These are phyloP conservation scores for Halictus ligatus DNA, from an alignment of 2,888 invertebrate species.

Conservation along the genomic window DNA sequence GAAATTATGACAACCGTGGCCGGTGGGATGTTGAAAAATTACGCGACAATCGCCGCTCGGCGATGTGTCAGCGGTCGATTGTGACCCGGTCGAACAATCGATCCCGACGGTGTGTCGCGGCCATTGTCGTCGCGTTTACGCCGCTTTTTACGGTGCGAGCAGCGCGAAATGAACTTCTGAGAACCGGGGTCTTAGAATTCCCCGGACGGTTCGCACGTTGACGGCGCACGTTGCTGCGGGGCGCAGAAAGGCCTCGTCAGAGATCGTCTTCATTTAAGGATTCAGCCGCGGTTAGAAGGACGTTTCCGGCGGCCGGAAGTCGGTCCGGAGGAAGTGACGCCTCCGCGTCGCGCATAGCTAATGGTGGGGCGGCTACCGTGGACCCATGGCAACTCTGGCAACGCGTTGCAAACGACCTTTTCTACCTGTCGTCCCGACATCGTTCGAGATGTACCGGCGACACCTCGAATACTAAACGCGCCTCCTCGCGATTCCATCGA, in stretches of 20 bases:
- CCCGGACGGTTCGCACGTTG: conserved; percentile 38
- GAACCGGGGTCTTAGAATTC: conserved; percentile 47
- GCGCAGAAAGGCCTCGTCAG: conserved; percentile 47
- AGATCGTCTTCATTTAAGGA: conserved; percentile 79
- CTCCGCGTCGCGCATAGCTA: conserved; percentile 80
- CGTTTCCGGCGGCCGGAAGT: conserved; percentile 82
- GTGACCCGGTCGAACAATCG: neutral
- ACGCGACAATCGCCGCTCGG: too few relatives aligned
- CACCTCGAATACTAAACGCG: conserved; percentile 40
- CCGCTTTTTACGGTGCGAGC: neutral
- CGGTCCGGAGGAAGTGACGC: conserved; percentile 79
- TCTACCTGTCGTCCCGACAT: conserved; percentile 50
- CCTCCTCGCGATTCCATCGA: neutral
- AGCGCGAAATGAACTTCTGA: conserved; percentile 26
- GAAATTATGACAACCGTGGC: too few relatives aligned
- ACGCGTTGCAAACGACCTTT: conserved; percentile 27
- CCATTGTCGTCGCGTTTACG: neutral
- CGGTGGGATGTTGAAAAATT: too few relatives aligned
- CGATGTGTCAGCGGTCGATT: neutral
- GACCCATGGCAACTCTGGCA: conserved; percentile 43
- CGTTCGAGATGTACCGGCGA: conserved; percentile 45
- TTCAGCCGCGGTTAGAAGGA: conserved; percentile 80
- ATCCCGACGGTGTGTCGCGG: neutral
- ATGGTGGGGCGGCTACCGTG: conserved; percentile 56
- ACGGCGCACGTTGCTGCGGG: conserved; percentile 18